A percentile compares a stretch with the other conserved stretches of the same genome.
Evolutionary conservation across 2,888 invertebrate genomes (phyloP).

Genomic region (Patella depressa): DNA sequence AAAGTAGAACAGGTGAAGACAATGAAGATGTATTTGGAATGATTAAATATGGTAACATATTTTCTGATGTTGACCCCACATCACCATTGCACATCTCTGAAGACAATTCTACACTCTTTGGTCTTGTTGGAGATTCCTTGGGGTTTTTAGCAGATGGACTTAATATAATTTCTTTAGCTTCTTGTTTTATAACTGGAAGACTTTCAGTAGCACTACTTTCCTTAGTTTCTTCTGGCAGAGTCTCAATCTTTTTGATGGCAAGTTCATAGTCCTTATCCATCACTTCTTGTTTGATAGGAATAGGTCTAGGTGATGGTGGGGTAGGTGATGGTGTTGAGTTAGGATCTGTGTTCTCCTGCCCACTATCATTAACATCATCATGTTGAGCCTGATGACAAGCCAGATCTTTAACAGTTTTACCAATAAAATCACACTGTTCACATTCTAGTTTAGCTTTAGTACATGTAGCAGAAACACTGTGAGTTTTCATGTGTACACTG

Average conservation of each 20-base stretch:
- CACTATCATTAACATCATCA: constrained; percentile 21
- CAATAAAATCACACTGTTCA: constrained; percentile 56
- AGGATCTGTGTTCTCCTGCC: constrained; percentile 17
- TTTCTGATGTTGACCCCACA: constrained; percentile 26
- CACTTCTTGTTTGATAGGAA: constrained; percentile 29
- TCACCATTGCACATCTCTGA: background rate
- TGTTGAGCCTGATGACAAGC: constrained; percentile 52
- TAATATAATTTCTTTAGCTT: constrained; percentile 31
- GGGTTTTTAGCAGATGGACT: constrained; percentile 36
- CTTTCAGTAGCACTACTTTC: background rate
- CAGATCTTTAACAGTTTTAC: constrained; percentile 52
- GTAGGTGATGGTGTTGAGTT: constrained; percentile 5
- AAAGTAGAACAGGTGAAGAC: constrained; percentile 28
- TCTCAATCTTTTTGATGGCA: constrained; percentile 16
- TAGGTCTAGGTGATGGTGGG: constrained; percentile 2
- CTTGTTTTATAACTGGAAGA: constrained; percentile 21
- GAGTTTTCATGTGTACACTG: constrained; percentile 56
- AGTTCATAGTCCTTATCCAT: constrained; percentile 28
- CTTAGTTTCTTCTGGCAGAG: background rate
- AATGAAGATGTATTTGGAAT: constrained; percentile 33
- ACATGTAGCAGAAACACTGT: constrained; percentile 46
- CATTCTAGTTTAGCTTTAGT: constrained; percentile 47
- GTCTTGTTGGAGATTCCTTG: background rate
- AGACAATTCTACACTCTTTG: background rate
- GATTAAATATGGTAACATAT: constrained; percentile 21